Evolutionary conservation across 2,888 invertebrate species (phyloP).

Genomic region (Azorinus chamasolen): DNA sequence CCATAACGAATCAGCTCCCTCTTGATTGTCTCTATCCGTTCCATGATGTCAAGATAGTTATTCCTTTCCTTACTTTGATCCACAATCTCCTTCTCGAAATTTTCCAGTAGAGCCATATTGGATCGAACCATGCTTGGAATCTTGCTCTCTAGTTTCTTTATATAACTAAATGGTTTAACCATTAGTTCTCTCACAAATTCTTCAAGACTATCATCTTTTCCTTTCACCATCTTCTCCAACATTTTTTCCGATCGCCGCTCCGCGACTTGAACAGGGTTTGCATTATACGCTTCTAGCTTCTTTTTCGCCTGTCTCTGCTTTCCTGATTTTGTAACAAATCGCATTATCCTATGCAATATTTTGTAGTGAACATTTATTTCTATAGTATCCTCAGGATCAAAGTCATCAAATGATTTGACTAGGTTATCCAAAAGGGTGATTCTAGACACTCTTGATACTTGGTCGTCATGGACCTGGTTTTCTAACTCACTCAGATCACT

Average conservation of each 20-base stretch:
- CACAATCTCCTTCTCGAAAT: constrained; percentile 63
- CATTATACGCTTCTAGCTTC: constrained; percentile 46
- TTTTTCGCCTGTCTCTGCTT: constrained; percentile 41
- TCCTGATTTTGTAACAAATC: constrained; percentile 25
- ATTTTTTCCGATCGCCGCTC: constrained; percentile 59
- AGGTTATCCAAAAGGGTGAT: constrained; percentile 25
- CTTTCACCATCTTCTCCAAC: constrained; percentile 42
- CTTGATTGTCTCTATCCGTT: constrained; percentile 65
- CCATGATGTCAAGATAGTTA: constrained; percentile 66
- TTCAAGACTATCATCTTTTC: constrained; percentile 47
- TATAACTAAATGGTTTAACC: constrained; percentile 57
- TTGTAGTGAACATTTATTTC: constrained; percentile 32
- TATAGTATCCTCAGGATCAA: constrained; percentile 27
- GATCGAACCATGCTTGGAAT: constrained; percentile 71
- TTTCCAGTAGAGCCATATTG: constrained; percentile 69
- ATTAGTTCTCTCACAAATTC: constrained; percentile 58
- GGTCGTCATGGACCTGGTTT: constrained; percentile 36
- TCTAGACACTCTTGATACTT: constrained; percentile 11
- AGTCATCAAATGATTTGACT: constrained; percentile 45
- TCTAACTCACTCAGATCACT: constrained; percentile 69
- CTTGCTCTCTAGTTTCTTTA: constrained; percentile 56
- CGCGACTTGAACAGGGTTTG: constrained; percentile 49
- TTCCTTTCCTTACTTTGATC: constrained; percentile 51
- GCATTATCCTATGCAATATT: constrained; percentile 25
- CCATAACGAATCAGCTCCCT: constrained; percentile 65